Percentiles rank a stretch among this genome's conserved stretches.
Conservation (phyloP, 1,140 invertebrate genomes). For the Papilio helenus region DNA sequence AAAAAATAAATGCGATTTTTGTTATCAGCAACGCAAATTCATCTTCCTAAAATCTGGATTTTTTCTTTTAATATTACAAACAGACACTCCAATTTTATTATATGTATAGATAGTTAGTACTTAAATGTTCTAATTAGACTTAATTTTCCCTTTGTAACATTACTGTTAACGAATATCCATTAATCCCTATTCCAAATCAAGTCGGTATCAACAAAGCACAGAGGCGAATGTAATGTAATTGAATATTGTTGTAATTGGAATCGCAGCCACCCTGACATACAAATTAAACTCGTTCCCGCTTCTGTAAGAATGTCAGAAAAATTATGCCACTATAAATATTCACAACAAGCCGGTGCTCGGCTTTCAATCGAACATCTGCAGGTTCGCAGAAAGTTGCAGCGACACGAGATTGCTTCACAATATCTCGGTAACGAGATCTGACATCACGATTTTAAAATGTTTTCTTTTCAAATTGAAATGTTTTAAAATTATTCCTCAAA, state of each 20-base stretch:
- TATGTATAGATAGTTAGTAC: too few relatives aligned
- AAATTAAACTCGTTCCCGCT: not conserved
- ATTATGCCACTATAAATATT: slow-evolving; percentile 3
- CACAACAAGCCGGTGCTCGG: not conserved
- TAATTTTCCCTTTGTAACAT: not conserved
- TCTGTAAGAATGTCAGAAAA: not conserved
- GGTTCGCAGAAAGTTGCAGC: not conserved
- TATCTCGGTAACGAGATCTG: not conserved
- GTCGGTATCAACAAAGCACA: not conserved
- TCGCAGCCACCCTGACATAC: not conserved
- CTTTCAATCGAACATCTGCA: slow-evolving; percentile 14
- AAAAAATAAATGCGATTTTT: too few relatives aligned
- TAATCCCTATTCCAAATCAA: not conserved
- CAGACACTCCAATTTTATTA: too few relatives aligned
- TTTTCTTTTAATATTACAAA: too few relatives aligned
- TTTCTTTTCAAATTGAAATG: too few relatives aligned
- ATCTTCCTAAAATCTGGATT: too few relatives aligned
- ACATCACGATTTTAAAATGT: not conserved
- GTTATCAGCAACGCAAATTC: too few relatives aligned
- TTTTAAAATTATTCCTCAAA: too few relatives aligned
- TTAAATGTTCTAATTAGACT: not conserved
- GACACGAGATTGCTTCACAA: not conserved
- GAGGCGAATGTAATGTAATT: slow-evolving; percentile 3
- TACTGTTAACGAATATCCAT: not conserved
- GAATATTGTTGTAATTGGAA: slow-evolving; percentile 15